Evolutionary conservation across 2,888 invertebrate species (phyloP), one percentile per base, ranked within the genome.

Genomic region (Drosophila hamatofila): DNA sequence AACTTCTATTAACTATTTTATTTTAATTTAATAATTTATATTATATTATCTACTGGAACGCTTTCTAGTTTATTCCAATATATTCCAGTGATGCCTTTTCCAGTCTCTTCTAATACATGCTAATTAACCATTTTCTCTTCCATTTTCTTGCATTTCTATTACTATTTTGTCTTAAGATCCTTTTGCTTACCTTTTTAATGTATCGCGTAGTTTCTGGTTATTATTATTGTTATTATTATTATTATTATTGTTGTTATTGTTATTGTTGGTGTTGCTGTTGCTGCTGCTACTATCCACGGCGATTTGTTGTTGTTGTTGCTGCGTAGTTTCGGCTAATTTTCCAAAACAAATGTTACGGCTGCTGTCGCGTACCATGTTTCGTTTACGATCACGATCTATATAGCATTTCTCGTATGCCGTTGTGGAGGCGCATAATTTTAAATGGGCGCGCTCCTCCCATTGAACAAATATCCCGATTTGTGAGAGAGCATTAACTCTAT

Each of bases 351-450:
- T 97, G 96, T 99, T 98, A 96, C 98, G 97, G 96, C 98, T 98
- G 97, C 98, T 98, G 98, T 98, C 98, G 97, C 98, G 98, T 96
- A 99, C 98, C 99, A 99, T 99, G 84, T 96, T 97, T 98, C 97
- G 78, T 83, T 61, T 80, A 84, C 87, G 48, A 49, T 83, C 88
- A 84, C 88, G 82, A 84, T 81, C 80, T 81, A 72, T 83, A 71
- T 63, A 85, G 96, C 96, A 96, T 96, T 95, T 96, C 77, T 52
- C 80, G 96, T 96, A 89, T 84, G 96, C 97, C 81, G 63, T 96
- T 97, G 97, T 90, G 75, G 93, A 92, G 92, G 91, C 91, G 91
- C 92, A 91, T 92, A 88, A 89, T 88, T 90, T 91, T 87, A 89
- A 85, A 91, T 90, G 92, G 91, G 92, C 89, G 91, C 91, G 83